Evolutionary conservation across 2,797 vertebrate species (phyloP).

Genomic region (Lates japonicus): DNA sequence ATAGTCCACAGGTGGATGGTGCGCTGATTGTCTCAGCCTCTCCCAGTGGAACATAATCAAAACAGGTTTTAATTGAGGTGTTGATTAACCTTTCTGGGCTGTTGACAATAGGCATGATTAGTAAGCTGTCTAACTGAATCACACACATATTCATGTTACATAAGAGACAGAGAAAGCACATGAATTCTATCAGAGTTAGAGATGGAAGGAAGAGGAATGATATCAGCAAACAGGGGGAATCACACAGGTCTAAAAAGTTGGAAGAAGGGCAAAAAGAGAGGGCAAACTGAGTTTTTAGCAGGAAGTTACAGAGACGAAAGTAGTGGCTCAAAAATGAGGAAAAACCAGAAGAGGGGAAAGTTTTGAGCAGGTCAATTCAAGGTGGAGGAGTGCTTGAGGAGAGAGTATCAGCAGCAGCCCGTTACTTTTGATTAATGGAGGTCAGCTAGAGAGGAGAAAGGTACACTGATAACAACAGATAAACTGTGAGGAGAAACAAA

Average conservation of each 20-base stretch:
- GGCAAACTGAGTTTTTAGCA: not conserved
- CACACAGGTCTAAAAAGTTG: not conserved
- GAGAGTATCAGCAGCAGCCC: conserved; percentile 63
- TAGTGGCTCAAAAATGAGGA: conserved; percentile 5
- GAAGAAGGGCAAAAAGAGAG: not conserved
- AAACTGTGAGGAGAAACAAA: conserved; percentile 59
- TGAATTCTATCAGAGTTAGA: not conserved
- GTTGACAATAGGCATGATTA: conserved; percentile 4
- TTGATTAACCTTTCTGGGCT: conserved; percentile 6
- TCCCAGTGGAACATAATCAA: conserved; percentile 21
- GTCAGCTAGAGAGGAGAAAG: conserved; percentile 64
- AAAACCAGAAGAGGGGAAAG: not conserved
- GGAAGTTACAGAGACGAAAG: not conserved
- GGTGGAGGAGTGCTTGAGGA: conserved; percentile 52
- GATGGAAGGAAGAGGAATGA: not conserved
- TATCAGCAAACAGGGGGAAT: not conserved
- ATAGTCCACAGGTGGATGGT: not conserved
- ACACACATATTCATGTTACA: not conserved
- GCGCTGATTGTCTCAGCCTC: conserved; percentile 18
- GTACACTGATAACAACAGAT: conserved; percentile 71
- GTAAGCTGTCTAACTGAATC: conserved; percentile 15
- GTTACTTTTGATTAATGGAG: conserved; percentile 81
- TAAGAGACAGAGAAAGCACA: not conserved
- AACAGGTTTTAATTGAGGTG: conserved; percentile 18
- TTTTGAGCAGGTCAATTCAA: conserved; percentile 51